phyloP scores from a whole-genome alignment of 2,797 vertebrate genomes.

The Furcifer pardalis region DNA sequence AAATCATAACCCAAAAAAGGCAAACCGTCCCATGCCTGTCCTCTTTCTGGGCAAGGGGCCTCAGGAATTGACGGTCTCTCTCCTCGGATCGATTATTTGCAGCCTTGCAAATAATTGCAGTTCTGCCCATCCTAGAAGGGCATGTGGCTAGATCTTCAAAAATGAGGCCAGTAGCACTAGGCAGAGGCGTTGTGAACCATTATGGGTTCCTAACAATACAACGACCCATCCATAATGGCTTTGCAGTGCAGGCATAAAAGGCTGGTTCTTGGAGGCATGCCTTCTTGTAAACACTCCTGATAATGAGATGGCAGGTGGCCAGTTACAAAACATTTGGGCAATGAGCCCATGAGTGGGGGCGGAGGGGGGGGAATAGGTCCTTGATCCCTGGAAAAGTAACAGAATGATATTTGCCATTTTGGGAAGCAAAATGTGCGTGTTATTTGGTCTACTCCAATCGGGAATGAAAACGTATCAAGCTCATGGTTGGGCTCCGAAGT shows the following conservation, averaged over 20 bases:
- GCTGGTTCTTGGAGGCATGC: not conserved
- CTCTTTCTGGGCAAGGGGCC: too few species aligned
- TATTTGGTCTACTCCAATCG: too few species aligned
- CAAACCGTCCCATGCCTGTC: too few species aligned
- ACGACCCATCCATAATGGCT: not conserved
- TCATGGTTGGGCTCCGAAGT: too few species aligned
- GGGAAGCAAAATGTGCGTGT: too few species aligned
- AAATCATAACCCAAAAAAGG: too few species aligned
- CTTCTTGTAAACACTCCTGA: not conserved
- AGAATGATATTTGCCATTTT: too few species aligned
- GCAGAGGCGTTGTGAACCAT: not conserved
- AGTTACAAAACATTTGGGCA: not conserved
- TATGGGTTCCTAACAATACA: not conserved
- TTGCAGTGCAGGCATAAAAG: not conserved
- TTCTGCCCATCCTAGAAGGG: not conserved
- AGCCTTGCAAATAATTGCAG: not conserved
- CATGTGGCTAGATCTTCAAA: not conserved
- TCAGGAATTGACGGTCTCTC: not conserved
- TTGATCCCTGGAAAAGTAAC: not conserved
- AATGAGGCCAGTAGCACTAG: not conserved
- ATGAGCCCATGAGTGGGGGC: not conserved
- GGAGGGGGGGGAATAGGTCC: not conserved
- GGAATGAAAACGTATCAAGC: too few species aligned
- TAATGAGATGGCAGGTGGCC: conserved; percentile 17
- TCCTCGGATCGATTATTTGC: not conserved